A percentile compares a stretch with the other conserved stretches of the same genome.
These are phyloP conservation scores for Allacma fusca DNA, from an alignment of 2,888 invertebrate genomes.

Conservation along the genomic window DNA sequence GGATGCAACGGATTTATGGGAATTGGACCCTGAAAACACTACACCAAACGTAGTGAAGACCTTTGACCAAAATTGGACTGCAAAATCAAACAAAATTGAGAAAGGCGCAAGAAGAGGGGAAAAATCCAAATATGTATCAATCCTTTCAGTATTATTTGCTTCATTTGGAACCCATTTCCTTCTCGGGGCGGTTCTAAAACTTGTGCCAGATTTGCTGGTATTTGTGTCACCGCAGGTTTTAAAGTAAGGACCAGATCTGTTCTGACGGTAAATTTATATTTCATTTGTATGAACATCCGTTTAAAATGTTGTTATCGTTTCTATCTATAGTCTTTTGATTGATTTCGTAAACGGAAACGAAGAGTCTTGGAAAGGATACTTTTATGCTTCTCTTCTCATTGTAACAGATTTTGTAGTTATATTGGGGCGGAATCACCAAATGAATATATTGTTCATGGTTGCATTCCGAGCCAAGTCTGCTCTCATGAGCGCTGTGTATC, in stretches of 20 bases:
- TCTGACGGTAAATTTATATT: too few species aligned
- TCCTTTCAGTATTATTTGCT: slow-evolving; percentile 82
- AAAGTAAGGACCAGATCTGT: slow-evolving; percentile 69
- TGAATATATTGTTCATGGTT: slow-evolving; percentile 67
- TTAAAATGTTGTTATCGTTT: too few species aligned
- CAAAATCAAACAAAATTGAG: slow-evolving; percentile 63
- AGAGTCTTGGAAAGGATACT: slow-evolving; percentile 69
- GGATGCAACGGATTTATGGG: slow-evolving; percentile 68
- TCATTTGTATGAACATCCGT: too few species aligned
- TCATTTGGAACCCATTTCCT: slow-evolving; percentile 88
- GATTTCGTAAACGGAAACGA: slow-evolving; percentile 70
- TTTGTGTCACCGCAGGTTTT: slow-evolving; percentile 91
- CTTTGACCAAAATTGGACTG: slow-evolving; percentile 65
- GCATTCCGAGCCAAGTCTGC: slow-evolving; percentile 70
- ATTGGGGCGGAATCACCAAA: slow-evolving; percentile 69
- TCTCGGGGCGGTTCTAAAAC: slow-evolving; percentile 83
- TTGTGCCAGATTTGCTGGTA: slow-evolving; percentile 82
- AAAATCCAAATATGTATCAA: slow-evolving; percentile 74
- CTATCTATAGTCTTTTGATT: slow-evolving; percentile 69
- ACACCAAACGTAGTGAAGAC: slow-evolving; percentile 63
- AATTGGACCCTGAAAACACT: slow-evolving; percentile 65
- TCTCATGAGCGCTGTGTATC: slow-evolving; percentile 68
- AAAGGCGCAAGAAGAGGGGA: background rate
- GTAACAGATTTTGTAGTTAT: slow-evolving; percentile 67
- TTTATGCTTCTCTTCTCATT: slow-evolving; percentile 69